phyloP scores from a whole-genome alignment of 2,888 invertebrate species.

The Ennomos quercinarius region DNA sequence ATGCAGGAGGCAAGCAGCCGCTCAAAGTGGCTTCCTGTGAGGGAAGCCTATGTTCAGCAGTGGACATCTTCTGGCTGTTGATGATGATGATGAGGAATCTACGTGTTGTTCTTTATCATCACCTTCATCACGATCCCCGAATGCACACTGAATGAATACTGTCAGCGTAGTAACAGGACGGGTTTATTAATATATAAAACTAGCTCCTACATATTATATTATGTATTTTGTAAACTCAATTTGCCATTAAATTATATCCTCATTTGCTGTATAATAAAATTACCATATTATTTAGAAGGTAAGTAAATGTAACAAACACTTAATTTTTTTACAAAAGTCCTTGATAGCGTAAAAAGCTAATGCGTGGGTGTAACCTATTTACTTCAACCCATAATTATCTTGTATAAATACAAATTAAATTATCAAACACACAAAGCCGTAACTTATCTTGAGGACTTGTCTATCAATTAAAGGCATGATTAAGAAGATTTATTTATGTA shows the following conservation, averaged over 20 bases:
- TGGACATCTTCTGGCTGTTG: too few species aligned
- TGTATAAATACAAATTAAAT: constrained; percentile 37
- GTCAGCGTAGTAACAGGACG: too few species aligned
- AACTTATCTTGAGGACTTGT: constrained; percentile 45
- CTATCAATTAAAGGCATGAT: constrained; percentile 42
- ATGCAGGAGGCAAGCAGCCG: too few species aligned
- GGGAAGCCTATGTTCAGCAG: too few species aligned
- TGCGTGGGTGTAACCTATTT: constrained; percentile 26
- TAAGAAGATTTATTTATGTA: constrained; percentile 43
- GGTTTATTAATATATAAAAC: too few species aligned
- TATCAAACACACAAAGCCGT: constrained; percentile 17
- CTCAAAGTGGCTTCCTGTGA: too few species aligned
- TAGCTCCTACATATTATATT: too few species aligned
- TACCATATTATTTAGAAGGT: not conserved
- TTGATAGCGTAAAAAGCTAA: constrained; percentile 8
- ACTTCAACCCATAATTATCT: constrained; percentile 36
- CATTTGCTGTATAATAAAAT: constrained; percentile 2
- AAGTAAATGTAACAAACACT: constrained; percentile 1
- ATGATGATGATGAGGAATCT: too few species aligned
- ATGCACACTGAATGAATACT: too few species aligned
- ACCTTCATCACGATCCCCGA: too few species aligned
- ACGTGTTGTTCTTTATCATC: too few species aligned
- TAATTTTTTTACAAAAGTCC: constrained; percentile 14
- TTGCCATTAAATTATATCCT: not conserved
- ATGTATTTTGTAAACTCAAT: too few species aligned